Percentiles rank a stretch among this genome's conserved stretches.
phyloP scores from a whole-genome alignment of 2,113 vertebrate genomes.

The Heliornis fulica region DNA sequence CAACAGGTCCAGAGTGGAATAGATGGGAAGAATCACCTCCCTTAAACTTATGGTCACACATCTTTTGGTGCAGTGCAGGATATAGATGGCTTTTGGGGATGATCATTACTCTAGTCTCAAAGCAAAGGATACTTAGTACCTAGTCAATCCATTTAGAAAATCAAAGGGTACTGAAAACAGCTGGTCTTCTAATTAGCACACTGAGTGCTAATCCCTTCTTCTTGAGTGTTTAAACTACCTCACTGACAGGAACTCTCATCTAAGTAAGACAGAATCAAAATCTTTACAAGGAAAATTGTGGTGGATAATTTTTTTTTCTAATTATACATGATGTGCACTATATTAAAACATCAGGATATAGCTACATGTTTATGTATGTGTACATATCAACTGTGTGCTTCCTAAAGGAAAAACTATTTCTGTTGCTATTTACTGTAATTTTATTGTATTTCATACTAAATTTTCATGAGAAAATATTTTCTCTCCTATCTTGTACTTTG shows the following conservation, averaged over 20 bases:
- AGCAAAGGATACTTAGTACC: neutral
- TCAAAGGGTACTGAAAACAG: neutral
- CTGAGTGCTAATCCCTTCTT: neutral
- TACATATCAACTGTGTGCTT: neutral
- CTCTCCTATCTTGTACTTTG: neutral
- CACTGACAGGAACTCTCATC: neutral
- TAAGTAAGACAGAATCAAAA: neutral
- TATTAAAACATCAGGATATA: neutral
- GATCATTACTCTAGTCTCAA: neutral
- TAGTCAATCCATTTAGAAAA: neutral
- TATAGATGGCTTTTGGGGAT: neutral
- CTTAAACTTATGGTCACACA: too few species aligned
- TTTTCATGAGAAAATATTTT: neutral
- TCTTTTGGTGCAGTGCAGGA: too few species aligned
- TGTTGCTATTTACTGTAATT: neutral
- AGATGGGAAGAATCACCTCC: too few species aligned
- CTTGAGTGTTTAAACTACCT: neutral
- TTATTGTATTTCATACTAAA: neutral
- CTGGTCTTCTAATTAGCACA: neutral
- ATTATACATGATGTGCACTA: neutral
- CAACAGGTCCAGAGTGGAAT: too few species aligned
- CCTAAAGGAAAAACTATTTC: neutral
- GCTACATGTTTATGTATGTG: neutral
- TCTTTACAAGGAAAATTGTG: neutral
- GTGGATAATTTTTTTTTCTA: neutral